Evolutionary conservation across 2,797 vertebrate genomes (phyloP).

Genomic region (Ambastaia sidthimunki): DNA sequence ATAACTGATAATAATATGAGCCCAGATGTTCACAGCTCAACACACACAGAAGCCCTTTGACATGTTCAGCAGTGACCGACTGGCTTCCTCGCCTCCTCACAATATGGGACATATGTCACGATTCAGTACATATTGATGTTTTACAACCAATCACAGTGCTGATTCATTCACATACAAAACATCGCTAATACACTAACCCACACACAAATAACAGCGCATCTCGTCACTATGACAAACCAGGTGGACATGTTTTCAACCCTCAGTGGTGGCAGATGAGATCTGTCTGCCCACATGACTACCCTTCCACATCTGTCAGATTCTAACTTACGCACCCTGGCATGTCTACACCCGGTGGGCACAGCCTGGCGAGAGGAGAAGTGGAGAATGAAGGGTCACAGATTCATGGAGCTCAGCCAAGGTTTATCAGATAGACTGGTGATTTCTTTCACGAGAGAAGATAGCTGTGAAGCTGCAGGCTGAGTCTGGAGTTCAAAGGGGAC

Average conservation of each 20-base stretch:
- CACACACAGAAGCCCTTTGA: conserved; percentile 3
- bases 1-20: conserved; percentile 2
- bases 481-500: conserved; percentile 56
- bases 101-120: neutral
- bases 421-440: conserved; percentile 57
- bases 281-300: conserved; percentile 66
- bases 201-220: conserved; percentile 31
- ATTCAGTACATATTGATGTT: neutral
- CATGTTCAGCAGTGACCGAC: conserved; percentile 8
- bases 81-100: neutral
- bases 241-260: conserved; percentile 30
- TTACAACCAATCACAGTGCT: neutral
- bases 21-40: neutral
- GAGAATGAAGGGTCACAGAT: conserved; percentile 69
- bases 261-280: conserved; percentile 61
- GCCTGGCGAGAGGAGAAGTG: conserved; percentile 25
- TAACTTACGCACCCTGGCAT: conserved; percentile 71
- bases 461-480: conserved; percentile 20
- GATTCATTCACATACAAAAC: conserved; percentile 33
- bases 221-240: conserved; percentile 42
- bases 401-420: conserved; percentile 62
- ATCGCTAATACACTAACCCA: conserved; percentile 6
- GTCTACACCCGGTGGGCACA: conserved; percentile 64
- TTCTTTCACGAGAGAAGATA: conserved; percentile 51
- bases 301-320: conserved; percentile 73